phyloP scores from a whole-genome alignment of 2,888 invertebrate genomes.

The Hoplodrina blanda region DNA sequence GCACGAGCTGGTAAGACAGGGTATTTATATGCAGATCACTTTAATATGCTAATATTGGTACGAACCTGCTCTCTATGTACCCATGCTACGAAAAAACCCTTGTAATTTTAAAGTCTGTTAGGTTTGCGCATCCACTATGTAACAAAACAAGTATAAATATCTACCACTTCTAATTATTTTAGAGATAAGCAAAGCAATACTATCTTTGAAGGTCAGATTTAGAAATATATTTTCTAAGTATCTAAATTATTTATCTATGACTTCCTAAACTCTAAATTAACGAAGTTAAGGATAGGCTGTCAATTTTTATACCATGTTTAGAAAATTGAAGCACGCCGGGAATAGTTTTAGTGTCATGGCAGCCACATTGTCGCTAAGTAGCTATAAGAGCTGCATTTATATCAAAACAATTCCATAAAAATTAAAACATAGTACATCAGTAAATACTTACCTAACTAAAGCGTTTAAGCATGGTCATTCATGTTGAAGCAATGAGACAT shows the following conservation, averaged over 20 bases:
- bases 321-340: neutral
- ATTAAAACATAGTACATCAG: too few relatives aligned
- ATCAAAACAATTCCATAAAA: neutral
- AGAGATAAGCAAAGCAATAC: neutral
- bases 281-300: neutral
- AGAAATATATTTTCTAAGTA: neutral
- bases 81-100: conserved; percentile 18
- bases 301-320: neutral
- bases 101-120: conserved; percentile 24
- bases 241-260: neutral
- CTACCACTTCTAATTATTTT: neutral
- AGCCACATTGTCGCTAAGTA: neutral
- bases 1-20: conserved; percentile 29
- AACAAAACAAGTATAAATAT: conserved; percentile 3
- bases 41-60: conserved; percentile 64
- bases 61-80: conserved; percentile 31
- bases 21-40: conserved; percentile 70
- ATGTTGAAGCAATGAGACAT: neutral
- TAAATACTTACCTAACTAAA: neutral
- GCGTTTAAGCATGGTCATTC: neutral
- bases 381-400: neutral
- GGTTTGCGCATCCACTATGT: neutral
- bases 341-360: too few relatives aligned
- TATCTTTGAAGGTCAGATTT: neutral
- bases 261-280: neutral